Evolutionary conservation across 2,888 invertebrate genomes (phyloP).

Genomic region (Nomada lathburiana): DNA sequence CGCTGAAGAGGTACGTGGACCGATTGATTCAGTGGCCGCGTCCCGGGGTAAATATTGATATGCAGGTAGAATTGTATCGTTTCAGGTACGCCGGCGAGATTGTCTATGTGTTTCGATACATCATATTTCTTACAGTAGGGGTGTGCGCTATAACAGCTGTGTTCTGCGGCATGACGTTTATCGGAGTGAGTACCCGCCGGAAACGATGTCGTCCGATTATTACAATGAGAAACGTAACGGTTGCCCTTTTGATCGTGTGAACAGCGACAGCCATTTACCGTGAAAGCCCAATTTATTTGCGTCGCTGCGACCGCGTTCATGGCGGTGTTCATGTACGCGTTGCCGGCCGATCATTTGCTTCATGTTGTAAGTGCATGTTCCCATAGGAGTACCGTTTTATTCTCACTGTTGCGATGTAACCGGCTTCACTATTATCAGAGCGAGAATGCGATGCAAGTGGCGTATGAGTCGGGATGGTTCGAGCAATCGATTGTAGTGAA

Average conservation of each 20-base stretch:
- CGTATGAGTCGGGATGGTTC: constrained; percentile 51
- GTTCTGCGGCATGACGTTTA: constrained; percentile 35
- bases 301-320: constrained; percentile 59
- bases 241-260: too few relatives aligned
- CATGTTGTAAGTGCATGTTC: constrained; percentile 52
- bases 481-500: constrained; percentile 12
- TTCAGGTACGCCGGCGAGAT: constrained; percentile 48
- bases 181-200: constrained; percentile 44
- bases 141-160: constrained; percentile 17
- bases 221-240: too few relatives aligned
- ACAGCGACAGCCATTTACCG: constrained; percentile 60
- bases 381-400: constrained; percentile 9
- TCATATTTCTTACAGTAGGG: constrained; percentile 29
- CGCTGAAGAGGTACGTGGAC: constrained; percentile 66
- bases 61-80: not conserved
- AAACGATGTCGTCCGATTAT: too few relatives aligned
- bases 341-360: constrained; percentile 74
- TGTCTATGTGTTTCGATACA: constrained; percentile 6
- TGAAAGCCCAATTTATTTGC: constrained; percentile 66
- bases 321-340: constrained; percentile 71
- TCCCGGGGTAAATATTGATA: too few relatives aligned
- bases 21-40: too few relatives aligned
- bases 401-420: constrained; percentile 2
- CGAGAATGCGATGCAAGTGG: not conserved
- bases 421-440: constrained; percentile 36